Conservation (phyloP, 2,888 invertebrate species). For the Leptopterna dolabrata region DNA sequence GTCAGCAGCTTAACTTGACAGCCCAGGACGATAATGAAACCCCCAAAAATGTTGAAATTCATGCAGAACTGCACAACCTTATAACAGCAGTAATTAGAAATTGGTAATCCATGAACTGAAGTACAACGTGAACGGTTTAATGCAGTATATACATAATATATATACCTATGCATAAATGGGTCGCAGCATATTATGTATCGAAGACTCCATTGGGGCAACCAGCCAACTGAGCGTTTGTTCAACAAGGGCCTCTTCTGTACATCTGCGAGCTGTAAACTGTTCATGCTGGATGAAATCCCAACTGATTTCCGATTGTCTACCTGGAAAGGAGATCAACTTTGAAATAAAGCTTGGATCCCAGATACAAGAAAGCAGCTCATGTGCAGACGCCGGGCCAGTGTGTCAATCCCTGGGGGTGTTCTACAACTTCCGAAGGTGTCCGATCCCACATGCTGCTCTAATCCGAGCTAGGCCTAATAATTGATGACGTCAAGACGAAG, state of each 20-base stretch:
- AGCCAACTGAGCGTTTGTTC: neutral
- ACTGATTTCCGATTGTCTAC: neutral
- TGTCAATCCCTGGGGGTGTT: too few species aligned
- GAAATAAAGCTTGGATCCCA: too few species aligned
- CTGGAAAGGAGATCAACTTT: neutral
- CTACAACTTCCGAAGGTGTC: too few species aligned
- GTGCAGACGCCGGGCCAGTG: too few species aligned
- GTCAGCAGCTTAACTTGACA: neutral
- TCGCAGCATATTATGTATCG: neutral
- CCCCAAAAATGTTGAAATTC: neutral
- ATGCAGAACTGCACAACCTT: neutral
- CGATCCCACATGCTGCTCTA: too few species aligned
- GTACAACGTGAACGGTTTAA: neutral
- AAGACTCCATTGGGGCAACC: neutral
- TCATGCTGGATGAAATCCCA: neutral
- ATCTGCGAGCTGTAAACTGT: neutral
- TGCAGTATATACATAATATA: neutral
- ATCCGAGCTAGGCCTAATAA: too few species aligned
- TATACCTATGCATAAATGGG: neutral
- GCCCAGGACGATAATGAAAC: neutral
- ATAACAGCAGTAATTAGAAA: neutral
- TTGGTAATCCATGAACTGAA: neutral
- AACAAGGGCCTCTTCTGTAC: too few species aligned
- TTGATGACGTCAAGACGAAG: too few species aligned
- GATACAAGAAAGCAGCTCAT: too few species aligned